Evolutionary conservation across 2,888 invertebrate genomes (phyloP).

Genomic region (Yponomeuta evonymella): DNA sequence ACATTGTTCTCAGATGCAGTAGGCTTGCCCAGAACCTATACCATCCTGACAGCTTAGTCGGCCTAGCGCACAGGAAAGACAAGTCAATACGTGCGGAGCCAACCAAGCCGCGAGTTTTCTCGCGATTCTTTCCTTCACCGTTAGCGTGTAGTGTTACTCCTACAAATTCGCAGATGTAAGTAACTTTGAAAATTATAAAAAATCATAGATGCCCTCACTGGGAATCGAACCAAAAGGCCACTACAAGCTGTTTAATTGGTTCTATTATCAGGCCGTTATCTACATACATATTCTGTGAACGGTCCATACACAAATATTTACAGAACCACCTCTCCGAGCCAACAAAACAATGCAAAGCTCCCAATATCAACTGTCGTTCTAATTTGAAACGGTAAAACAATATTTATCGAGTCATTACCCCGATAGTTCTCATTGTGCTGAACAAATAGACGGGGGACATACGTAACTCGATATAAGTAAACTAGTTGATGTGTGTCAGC

Average conservation of each 20-base stretch:
- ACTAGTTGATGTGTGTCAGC: not conserved
- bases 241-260: not conserved
- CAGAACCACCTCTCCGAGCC: not conserved
- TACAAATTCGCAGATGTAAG: too few species aligned
- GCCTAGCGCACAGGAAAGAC: too few species aligned
- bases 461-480: not conserved
- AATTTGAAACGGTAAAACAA: conserved; percentile 12
- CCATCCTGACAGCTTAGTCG: too few species aligned
- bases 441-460: not conserved
- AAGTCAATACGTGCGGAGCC: too few species aligned
- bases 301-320: not conserved
- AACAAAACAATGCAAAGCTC: not conserved
- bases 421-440: not conserved
- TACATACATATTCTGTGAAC: not conserved
- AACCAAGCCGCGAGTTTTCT: too few species aligned
- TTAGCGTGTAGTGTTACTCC: too few species aligned
- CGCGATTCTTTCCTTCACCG: too few species aligned
- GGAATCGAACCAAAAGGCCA: too few species aligned
- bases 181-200: too few species aligned
- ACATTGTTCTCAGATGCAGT: too few species aligned
- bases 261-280: not conserved
- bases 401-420: not conserved
- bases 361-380: conserved; percentile 6
- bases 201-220: too few species aligned
- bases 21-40: too few species aligned